Base-by-base conservation (phyloP, 1,140 invertebrate species). In the Drosophila sulfurigaster region DNA sequence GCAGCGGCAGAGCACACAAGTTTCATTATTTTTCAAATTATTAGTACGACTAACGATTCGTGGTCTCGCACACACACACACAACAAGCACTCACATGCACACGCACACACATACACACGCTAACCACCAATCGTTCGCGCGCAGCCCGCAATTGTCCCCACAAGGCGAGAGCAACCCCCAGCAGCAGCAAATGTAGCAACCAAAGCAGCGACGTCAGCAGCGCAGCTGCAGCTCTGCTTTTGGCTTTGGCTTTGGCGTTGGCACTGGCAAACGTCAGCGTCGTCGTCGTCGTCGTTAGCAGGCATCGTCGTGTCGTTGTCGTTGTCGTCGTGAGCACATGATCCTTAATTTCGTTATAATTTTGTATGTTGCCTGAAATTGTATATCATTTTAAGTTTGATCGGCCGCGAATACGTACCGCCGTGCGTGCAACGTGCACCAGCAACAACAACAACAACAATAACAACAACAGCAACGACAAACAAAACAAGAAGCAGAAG, bases 311-410 rank as follows among this genome's bases (percentile, higher is more conserved):
- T 72, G 69, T 46, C 67, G 58, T 56, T 49, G 32, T 10, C 66
- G 46, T 43, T 32, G 56, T 43, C 48, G 71, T 74, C 43, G 59
- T 59, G 82, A 83, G 89, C 91, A 91, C 91, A 92, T 92, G 91
- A 92, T 92, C 91, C 91, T 92, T 92, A 92, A 92, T 92, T 92
- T 92, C 83, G 91, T 92, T 92, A 92, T 92, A 91, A 88, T 92
- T 92, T 92, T 92, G 81, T 89, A 89, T 91, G 91, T 88, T 92
- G 91, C 70, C 75, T 87, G 85, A 87, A 92, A 92, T 92, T 79
- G 86, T 91, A 92, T 92, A 92, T 92, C 91, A 92, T 92, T 92
- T 92, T 91, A 91, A 92, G 83, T 92, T 91, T 92, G 91, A 92
- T 92, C 91, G 91, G 87, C 91, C 83, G 91, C 83, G 91, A 91